phyloP scores from a whole-genome alignment of 2,888 invertebrate genomes.

The Bombylius discolor region DNA sequence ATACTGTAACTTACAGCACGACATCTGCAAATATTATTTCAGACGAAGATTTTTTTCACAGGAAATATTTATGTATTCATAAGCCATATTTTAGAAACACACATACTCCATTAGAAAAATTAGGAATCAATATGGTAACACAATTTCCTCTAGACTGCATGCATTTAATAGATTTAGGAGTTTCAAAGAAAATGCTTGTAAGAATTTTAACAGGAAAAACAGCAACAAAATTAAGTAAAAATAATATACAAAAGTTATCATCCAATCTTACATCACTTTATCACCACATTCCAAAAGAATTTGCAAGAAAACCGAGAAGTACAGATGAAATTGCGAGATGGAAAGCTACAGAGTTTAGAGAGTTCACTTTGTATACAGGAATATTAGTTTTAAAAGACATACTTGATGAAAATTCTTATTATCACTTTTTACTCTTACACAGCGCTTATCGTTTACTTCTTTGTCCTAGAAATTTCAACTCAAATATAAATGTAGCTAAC shows the following conservation, averaged over 20 bases:
- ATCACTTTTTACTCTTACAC: slow-evolving; percentile 2
- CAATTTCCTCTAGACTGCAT: neutral
- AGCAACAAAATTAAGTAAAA: no score
- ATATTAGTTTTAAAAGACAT: slow-evolving; percentile 2
- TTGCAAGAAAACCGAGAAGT: neutral
- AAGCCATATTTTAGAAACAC: neutral
- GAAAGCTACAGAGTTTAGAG: slow-evolving; percentile 6
- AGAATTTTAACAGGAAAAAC: neutral
- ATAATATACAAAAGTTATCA: no score
- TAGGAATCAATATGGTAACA: no score
- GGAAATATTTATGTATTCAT: neutral
- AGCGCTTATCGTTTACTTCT: slow-evolving; percentile 1
- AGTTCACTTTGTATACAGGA: slow-evolving; percentile 4
- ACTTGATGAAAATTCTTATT: slow-evolving; percentile 2
- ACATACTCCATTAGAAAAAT: no score
- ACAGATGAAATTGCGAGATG: slow-evolving; percentile 1
- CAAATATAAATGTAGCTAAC: neutral
- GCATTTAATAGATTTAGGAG: slow-evolving; percentile 4
- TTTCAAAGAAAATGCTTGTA: slow-evolving; percentile 1
- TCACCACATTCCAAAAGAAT: slow-evolving; percentile 1
- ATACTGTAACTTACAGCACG: neutral
- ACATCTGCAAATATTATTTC: neutral
- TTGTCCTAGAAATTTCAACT: neutral
- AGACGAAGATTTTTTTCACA: neutral
- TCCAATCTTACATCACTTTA: no score